A percentile compares a stretch with the other conserved stretches of the same genome.
These are phyloP conservation scores for Heterodera carotae DNA, from an alignment of 1,140 invertebrate genomes.

Conservation along the genomic window DNA sequence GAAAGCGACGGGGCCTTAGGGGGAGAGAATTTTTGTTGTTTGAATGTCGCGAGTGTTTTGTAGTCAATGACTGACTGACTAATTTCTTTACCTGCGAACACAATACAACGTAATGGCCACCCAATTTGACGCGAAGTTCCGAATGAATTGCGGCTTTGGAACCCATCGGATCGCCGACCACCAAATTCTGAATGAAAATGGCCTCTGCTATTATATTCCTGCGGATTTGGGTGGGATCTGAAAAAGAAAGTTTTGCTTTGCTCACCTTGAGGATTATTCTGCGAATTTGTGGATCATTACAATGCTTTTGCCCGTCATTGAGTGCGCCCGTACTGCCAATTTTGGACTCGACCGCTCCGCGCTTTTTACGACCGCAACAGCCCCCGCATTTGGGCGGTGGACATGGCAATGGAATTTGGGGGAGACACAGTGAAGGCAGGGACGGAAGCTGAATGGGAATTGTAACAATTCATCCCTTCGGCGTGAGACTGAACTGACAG, in stretches of 20 bases:
- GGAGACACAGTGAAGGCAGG: slow-evolving; percentile 33
- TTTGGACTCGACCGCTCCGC: slow-evolving; percentile 32
- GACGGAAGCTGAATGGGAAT: slow-evolving; percentile 16
- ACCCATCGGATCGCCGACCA: slow-evolving; percentile 39
- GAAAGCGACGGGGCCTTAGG: slow-evolving; percentile 19
- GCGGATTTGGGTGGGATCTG: too few species aligned
- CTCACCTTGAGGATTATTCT: slow-evolving; percentile 55
- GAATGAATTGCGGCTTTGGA: slow-evolving; percentile 56
- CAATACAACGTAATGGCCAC: slow-evolving; percentile 50
- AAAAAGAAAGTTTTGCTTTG: too few species aligned
- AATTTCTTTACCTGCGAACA: slow-evolving; percentile 34
- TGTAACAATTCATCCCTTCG: too few species aligned
- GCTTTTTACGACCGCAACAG: slow-evolving; percentile 58
- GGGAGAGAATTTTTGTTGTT: slow-evolving; percentile 47
- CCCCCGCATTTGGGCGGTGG: slow-evolving; percentile 47
- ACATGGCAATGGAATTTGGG: slow-evolving; percentile 40
- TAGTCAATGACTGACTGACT: too few species aligned
- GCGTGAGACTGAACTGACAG: slow-evolving; percentile 19
- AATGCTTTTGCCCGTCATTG: slow-evolving; percentile 39
- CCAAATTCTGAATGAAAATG: slow-evolving; percentile 55
- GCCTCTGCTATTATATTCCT: too few species aligned
- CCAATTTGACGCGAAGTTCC: slow-evolving; percentile 52
- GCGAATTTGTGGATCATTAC: slow-evolving; percentile 55
- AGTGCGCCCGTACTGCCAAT: slow-evolving; percentile 41
- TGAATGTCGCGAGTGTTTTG: not conserved